These are phyloP conservation scores for Pantala flavescens DNA, from an alignment of 1,140 invertebrate species.

Conservation along the genomic window DNA sequence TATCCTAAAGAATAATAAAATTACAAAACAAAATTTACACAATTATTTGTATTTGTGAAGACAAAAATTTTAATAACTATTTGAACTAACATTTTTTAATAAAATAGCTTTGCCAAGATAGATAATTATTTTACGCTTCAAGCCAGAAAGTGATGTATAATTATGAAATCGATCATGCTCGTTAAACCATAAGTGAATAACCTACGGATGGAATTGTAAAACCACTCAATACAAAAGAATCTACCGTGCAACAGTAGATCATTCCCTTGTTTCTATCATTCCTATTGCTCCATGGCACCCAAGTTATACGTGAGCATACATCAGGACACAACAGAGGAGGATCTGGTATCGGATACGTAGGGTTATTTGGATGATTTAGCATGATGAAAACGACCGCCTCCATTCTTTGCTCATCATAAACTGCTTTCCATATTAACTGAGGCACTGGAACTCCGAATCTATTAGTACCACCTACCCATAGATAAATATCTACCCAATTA, in stretches of 20 bases:
- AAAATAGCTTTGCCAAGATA: too few relatives aligned
- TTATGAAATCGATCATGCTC: too few relatives aligned
- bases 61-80: too few relatives aligned
- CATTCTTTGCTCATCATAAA: conserved; percentile 15
- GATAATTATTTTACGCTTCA: too few relatives aligned
- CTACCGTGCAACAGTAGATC: conserved; percentile 22
- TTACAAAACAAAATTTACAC: too few relatives aligned
- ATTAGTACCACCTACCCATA: not conserved
- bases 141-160: too few relatives aligned
- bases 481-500: conserved; percentile 33
- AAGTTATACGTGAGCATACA: conserved; percentile 22
- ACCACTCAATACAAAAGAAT: too few relatives aligned
- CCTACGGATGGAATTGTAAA: too few relatives aligned
- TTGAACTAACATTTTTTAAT: too few relatives aligned
- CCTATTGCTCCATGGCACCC: conserved; percentile 21
- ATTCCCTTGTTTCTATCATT: conserved; percentile 21
- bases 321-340: conserved; percentile 16
- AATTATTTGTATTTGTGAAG: too few relatives aligned
- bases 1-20: too few relatives aligned
- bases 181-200: too few relatives aligned
- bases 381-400: conserved; percentile 20
- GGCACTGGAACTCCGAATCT: not conserved
- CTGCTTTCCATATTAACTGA: conserved; percentile 15
- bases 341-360: not conserved
- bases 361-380: conserved; percentile 21